A percentile compares a stretch with the other conserved stretches of the same genome.
Conservation (phyloP, 2,797 vertebrate genomes). For the Sebastes kiyomatsui region DNA sequence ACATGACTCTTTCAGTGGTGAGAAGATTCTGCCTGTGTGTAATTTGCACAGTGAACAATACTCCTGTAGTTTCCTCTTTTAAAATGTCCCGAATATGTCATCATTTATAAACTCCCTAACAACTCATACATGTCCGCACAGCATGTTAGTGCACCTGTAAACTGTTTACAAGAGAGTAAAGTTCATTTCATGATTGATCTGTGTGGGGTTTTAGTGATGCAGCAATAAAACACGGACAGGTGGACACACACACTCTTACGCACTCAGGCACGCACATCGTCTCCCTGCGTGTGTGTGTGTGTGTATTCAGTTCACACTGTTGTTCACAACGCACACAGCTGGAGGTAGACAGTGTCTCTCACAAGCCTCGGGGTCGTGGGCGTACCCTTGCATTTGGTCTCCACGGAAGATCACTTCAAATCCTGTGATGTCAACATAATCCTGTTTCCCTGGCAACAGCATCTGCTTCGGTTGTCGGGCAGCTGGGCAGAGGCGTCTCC, state of each 20-base stretch:
- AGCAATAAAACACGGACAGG: conserved; percentile 44
- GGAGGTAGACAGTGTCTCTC: background rate
- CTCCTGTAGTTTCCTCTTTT: conserved; percentile 50
- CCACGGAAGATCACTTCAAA: conserved; percentile 52
- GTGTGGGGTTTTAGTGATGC: conserved; percentile 32
- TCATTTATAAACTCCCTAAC: conserved; percentile 9
- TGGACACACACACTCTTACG: background rate
- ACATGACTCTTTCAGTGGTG: conserved; percentile 42
- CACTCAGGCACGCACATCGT: conserved; percentile 9
- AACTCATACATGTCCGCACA: conserved; percentile 7
- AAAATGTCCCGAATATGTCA: conserved; percentile 22
- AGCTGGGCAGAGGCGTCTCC: conserved; percentile 61
- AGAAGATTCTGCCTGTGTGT: conserved; percentile 22
- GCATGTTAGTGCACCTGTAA: conserved; percentile 50
- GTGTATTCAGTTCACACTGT: background rate
- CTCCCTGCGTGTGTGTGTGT: background rate
- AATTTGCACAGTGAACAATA: conserved; percentile 34
- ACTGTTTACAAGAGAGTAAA: conserved; percentile 68
- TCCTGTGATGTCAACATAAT: conserved; percentile 68
- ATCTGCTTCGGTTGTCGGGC: conserved; percentile 63
- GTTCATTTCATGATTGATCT: conserved; percentile 54
- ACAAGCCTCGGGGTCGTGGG: background rate
- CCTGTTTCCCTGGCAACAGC: conserved; percentile 73
- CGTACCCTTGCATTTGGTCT: conserved; percentile 16
- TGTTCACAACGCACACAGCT: conserved; percentile 3